These are phyloP conservation scores for Pseudoips prasinana DNA, from an alignment of 2,888 invertebrate genomes.

Conservation along the genomic window DNA sequence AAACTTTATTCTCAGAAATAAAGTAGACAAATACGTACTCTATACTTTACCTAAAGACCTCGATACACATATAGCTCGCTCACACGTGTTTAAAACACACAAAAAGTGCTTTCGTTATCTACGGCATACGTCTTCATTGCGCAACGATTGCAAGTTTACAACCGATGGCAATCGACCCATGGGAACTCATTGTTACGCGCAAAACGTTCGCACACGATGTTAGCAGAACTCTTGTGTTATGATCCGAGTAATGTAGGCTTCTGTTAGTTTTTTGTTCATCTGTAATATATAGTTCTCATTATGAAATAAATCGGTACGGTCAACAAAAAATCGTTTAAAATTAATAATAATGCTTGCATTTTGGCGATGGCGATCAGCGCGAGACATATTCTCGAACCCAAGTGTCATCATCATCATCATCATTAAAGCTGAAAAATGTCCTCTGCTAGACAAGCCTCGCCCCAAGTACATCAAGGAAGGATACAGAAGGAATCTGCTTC, in stretches of 20 bases:
- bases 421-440: too few species aligned
- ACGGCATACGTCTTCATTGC: conserved; percentile 68
- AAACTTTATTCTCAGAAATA: too few species aligned
- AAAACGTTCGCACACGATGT: conserved; percentile 68
- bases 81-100: conserved; percentile 59
- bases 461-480: too few species aligned
- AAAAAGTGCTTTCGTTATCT: conserved; percentile 74
- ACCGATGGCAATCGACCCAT: conserved; percentile 71
- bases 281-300: too few species aligned
- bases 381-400: too few species aligned
- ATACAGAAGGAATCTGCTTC: too few species aligned
- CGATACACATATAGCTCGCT: conserved; percentile 62
- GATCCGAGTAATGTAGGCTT: conserved; percentile 55
- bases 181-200: conserved; percentile 63
- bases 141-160: conserved; percentile 69
- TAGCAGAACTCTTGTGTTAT: conserved; percentile 46
- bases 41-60: conserved; percentile 52
- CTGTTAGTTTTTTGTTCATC: conserved; percentile 13
- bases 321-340: too few species aligned
- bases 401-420: too few species aligned
- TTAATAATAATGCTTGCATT: too few species aligned
- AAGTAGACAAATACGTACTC: conserved; percentile 3
- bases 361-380: too few species aligned
- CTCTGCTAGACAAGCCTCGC: too few species aligned
- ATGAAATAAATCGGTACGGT: too few species aligned